These are phyloP conservation scores for Thermophis baileyi DNA, from an alignment of 2,113 vertebrate genomes.

Conservation along the genomic window DNA sequence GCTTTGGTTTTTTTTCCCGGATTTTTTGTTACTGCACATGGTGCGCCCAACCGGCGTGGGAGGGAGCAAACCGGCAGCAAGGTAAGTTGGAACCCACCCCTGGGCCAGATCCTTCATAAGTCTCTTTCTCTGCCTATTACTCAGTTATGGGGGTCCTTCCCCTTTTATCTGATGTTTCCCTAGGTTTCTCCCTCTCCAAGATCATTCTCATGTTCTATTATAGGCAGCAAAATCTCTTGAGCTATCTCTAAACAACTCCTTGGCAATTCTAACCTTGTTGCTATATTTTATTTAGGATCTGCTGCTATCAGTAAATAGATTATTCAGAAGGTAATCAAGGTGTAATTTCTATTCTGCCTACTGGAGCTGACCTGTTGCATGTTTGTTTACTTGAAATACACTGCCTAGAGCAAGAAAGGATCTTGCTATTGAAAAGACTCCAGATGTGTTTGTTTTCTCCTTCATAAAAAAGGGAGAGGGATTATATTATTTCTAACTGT, in stretches of 20 bases:
- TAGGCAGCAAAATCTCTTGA: neutral
- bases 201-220: neutral
- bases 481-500: neutral
- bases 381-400: neutral
- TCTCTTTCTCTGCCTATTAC: neutral
- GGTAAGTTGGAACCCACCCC: no score
- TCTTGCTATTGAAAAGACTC: neutral
- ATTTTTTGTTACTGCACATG: no score
- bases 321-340: constrained; percentile 16
- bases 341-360: constrained; percentile 5
- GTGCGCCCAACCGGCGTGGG: no score
- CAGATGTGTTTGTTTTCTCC: constrained; percentile 14
- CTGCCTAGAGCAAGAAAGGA: neutral
- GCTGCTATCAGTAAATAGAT: neutral
- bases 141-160: neutral
- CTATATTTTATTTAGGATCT: neutral
- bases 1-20: no score
- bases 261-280: neutral
- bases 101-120: neutral
- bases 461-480: constrained; percentile 12
- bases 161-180: neutral
- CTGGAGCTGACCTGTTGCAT: constrained; percentile 11
- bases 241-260: neutral
- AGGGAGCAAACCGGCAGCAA: no score
- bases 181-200: neutral